Conservation (phyloP, 2,797 vertebrate species). For the Ispidina picta region DNA sequence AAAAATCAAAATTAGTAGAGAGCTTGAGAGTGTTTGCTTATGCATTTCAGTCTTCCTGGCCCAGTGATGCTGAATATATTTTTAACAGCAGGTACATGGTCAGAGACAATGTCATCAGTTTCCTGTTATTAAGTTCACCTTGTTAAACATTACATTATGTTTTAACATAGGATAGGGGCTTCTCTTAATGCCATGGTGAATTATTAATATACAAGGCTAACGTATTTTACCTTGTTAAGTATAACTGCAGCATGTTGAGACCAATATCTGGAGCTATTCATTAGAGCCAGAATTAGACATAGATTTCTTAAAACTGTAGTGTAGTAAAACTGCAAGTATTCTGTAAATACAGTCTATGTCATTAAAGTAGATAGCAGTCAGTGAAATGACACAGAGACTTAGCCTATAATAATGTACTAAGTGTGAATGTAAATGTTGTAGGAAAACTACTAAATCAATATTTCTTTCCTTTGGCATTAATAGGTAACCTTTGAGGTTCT, state of each 20-base stretch:
- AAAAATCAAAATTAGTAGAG: conserved; percentile 24
- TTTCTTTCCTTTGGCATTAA: neutral
- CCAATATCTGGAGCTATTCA: neutral
- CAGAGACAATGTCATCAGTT: neutral
- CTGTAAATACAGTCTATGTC: neutral
- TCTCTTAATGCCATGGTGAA: neutral
- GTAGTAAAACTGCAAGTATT: conserved; percentile 1
- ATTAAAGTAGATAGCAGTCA: conserved; percentile 10
- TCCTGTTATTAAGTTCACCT: neutral
- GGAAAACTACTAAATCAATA: neutral
- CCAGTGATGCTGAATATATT: neutral
- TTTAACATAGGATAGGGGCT: neutral
- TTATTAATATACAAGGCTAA: neutral
- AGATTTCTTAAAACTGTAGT: neutral
- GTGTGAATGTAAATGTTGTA: neutral
- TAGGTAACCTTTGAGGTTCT: neutral
- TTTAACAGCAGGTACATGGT: neutral
- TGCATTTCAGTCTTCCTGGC: neutral
- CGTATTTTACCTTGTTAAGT: neutral
- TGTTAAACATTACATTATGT: neutral
- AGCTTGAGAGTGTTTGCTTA: neutral
- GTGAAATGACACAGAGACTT: neutral
- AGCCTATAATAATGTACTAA: neutral
- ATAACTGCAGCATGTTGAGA: neutral
- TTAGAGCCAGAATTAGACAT: neutral